Evolutionary conservation across 2,797 vertebrate genomes (phyloP).

Genomic region (Masticophis lateralis): DNA sequence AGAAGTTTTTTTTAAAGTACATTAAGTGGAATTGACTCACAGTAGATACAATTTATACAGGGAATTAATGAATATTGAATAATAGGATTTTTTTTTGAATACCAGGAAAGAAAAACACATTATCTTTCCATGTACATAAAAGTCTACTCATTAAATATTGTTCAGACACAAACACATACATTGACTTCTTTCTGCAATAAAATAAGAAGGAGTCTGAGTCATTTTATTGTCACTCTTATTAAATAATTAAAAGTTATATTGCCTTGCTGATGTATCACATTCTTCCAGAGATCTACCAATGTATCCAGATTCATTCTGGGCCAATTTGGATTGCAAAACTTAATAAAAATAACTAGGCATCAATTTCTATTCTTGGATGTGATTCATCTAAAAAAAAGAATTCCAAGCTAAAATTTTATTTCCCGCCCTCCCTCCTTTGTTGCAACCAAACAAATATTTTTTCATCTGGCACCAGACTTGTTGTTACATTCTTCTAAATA

Average conservation of each 20-base stretch:
- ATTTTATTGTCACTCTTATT: not conserved
- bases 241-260: not conserved
- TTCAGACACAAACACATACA: not conserved
- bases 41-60: not conserved
- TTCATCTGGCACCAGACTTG: not conserved
- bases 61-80: not conserved
- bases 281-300: not conserved
- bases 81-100: not conserved
- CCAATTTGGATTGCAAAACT: not conserved
- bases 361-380: not conserved
- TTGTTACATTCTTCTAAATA: not conserved
- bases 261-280: not conserved
- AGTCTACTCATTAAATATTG: not conserved
- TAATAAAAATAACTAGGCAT: not conserved
- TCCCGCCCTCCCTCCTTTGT: not conserved
- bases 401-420: not conserved
- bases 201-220: not conserved
- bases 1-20: not conserved
- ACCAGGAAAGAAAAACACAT: not conserved
- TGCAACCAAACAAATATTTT: not conserved
- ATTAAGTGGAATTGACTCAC: not conserved
- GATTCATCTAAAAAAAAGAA: not conserved
- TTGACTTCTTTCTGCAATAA: not conserved
- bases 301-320: not conserved
- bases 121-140: not conserved